Evolutionary conservation across 53 echinoderm and acorn worm species (phyloP).

Genomic region (Hippasteria phrygiana): DNA sequence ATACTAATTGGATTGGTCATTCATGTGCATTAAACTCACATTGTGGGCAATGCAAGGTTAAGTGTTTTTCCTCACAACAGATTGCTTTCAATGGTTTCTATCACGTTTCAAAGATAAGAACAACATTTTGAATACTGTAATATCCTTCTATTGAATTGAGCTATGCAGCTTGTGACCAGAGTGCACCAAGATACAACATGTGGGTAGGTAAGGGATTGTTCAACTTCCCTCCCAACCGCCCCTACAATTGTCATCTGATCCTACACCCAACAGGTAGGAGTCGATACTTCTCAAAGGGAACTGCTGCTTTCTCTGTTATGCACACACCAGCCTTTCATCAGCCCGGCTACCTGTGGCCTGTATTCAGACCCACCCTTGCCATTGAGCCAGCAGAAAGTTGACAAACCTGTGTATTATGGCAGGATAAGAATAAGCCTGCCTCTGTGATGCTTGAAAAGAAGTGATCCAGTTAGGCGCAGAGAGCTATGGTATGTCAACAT

Average conservation of each 20-base stretch:
- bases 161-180: constrained; percentile 44
- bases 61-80: background rate
- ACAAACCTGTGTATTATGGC: constrained; percentile 66
- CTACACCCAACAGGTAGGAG: constrained; percentile 52
- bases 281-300: constrained; percentile 27
- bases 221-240: constrained; percentile 53
- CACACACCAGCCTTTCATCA: constrained; percentile 35
- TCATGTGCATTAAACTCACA: background rate
- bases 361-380: constrained; percentile 45
- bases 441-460: constrained; percentile 41
- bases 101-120: constrained; percentile 43
- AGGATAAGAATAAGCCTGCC: constrained; percentile 55
- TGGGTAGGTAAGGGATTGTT: constrained; percentile 21
- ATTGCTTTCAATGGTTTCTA: constrained; percentile 34
- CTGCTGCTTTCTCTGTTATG: constrained; percentile 39
- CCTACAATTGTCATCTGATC: constrained; percentile 63
- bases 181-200: constrained; percentile 24
- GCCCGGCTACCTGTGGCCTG: constrained; percentile 21
- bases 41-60: background rate
- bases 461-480: constrained; percentile 62
- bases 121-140: constrained; percentile 54
- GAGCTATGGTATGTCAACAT: constrained; percentile 67
- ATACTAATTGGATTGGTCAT: no score
- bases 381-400: constrained; percentile 49
- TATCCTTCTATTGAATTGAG: constrained; percentile 36